Base-by-base conservation (phyloP, 2,888 invertebrate genomes). In the Tipula unca region DNA sequence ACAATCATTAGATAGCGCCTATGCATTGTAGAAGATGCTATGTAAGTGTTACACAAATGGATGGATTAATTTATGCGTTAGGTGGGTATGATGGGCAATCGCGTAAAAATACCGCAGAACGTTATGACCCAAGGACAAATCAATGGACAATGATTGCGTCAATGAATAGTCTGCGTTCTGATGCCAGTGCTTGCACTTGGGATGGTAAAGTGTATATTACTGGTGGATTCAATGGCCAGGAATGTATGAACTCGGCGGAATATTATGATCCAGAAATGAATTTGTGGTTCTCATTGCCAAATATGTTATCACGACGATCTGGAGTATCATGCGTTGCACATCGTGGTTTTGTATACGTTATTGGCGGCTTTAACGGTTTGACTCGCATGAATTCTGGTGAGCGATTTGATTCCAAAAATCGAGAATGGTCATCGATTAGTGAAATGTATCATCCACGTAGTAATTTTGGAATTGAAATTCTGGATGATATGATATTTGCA, bases 401-500 rank as follows among this genome's bases (percentile, higher is more conserved):
- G 90, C 95, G 94, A 88, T 98, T 95, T 90, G 95, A 96, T 89
- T 96, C 96, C 0, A 92, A 92, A 6, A 94, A 94, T 0, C 95
- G 96, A 90, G 93, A 93, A 0, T 98, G 98, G 98, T 92, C 94
- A 0, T 93, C 94, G 0, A 95, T 97, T 83, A 95, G 95, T 0
- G 95, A 96, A 90, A 98, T 98, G 98, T 95, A 95, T 91, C 95
- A 96, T 89, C 96, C 97, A 0, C 92, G 98, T 42, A 97, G 97
- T 89, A 98, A 98, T 91, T 98, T 98, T 89, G 98, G 97, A 32
- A 95, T 97, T 29, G 97, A 96, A 89, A 96, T 97, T 0, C 96
- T 98, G 86, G 98, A 98, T 89, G 98, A 98, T 89, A 96, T 96
- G 96, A 95, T 98, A 86, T 97, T 97, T 89, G 97, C 96, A 0